Evolutionary conservation across 2,888 invertebrate species (phyloP).

Genomic region (Pammene fasciana): DNA sequence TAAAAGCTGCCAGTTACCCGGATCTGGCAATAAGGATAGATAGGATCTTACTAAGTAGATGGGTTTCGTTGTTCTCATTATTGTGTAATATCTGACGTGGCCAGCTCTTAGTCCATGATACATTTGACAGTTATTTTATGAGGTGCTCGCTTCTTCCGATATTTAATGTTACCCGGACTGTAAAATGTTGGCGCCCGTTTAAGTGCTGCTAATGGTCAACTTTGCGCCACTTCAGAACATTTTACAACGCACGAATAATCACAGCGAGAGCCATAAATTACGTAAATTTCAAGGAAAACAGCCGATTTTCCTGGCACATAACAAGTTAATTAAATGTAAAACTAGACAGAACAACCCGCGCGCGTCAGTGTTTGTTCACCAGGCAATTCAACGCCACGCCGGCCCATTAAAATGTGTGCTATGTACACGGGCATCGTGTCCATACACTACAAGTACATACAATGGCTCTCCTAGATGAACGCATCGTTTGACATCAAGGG

Average conservation of each 20-base stretch:
- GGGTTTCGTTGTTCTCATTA: too few species aligned
- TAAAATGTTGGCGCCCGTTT: too few species aligned
- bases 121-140: too few species aligned
- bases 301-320: conserved; percentile 15
- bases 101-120: too few species aligned
- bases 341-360: conserved; percentile 23
- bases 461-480: conserved; percentile 26
- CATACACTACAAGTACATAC: conserved; percentile 27
- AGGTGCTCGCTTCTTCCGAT: too few species aligned
- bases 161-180: too few species aligned
- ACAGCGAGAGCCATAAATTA: conserved; percentile 11
- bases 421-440: conserved; percentile 25
- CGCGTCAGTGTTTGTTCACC: conserved; percentile 29
- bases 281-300: conserved; percentile 24
- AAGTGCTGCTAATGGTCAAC: neutral
- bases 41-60: too few species aligned
- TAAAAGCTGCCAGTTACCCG: too few species aligned
- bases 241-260: conserved; percentile 12
- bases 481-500: conserved; percentile 35
- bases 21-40: too few species aligned
- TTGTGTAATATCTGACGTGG: too few species aligned
- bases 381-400: conserved; percentile 29
- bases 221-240: conserved; percentile 5
- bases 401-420: conserved; percentile 31
- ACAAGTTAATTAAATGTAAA: conserved; percentile 39